Base-by-base conservation (phyloP, 2,797 vertebrate species). In the Anguilla megastoma region DNA sequence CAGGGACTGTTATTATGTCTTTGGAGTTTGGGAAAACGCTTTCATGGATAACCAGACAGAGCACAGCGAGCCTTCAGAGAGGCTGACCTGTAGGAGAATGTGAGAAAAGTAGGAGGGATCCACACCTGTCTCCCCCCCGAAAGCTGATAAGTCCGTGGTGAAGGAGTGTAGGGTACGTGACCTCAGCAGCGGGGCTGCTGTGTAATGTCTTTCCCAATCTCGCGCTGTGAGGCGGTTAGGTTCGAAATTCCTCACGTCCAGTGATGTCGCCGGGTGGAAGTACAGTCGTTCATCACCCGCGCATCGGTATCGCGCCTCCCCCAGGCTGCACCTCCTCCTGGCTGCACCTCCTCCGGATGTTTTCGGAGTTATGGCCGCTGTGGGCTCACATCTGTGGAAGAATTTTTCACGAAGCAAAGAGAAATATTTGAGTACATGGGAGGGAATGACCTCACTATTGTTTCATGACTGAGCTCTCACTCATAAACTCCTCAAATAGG, bases 131-230 rank as follows among this genome's bases (percentile, higher is more conserved):
- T 24, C 10, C 41, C n/a, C 21, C 45, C 79, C 1, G 12, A 76
- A 10, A 24, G 16, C 8, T 71, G 21, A 10, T 54, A 71, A 30
- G 85, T 50, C 69, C 0, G 8, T 45, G 18, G 12, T 5, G 82
- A 66, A 16, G 9, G 86, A 79, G 12, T 5, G 82, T 56, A 10
- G 9, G 86, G 79, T 60, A 58, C 16, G 5, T 82, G 33, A 85
- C 41, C 10, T n/a, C 54, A 2, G 30, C 52, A 50, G 84, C 21
- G 7, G 83, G n/a, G 90, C 90, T 89, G 88, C 87, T 90, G 88
- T 79, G 89, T 86, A 66, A 45, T 2, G 33, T 90, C 87, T 86
- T 41, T 56, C 71, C 52, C 87, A 54, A 45, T 45, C 60, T 69
- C 16, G 86, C 84, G 80, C 79, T 88, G 12, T 66, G 74, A 16